A percentile compares a stretch with the other conserved stretches of the same genome.
These are phyloP conservation scores for Lophotriccus pileatus DNA, from an alignment of 2,797 vertebrate genomes.

Conservation along the genomic window DNA sequence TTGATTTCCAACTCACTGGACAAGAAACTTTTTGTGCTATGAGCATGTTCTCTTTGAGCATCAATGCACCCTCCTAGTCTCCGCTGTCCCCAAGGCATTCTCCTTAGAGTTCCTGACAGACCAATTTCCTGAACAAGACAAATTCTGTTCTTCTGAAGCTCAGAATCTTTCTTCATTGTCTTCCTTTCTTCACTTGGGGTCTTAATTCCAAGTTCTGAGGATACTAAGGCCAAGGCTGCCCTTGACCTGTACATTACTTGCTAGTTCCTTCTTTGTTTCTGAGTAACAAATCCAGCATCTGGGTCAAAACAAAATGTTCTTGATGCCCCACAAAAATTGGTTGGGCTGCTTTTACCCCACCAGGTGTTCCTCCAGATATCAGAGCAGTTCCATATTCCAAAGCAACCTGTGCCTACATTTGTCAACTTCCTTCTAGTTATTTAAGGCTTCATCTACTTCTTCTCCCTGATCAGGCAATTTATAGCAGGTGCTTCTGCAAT, in stretches of 20 bases:
- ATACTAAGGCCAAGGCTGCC: neutral
- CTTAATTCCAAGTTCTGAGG: neutral
- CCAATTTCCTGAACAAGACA: neutral
- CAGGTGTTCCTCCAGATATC: neutral
- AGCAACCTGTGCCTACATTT: neutral
- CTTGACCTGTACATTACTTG: neutral
- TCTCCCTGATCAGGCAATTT: neutral
- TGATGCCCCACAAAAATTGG: neutral
- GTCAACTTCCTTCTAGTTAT: neutral
- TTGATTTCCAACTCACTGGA: neutral
- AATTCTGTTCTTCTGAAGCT: neutral
- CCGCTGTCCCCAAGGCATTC: accelerated
- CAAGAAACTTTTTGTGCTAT: neutral
- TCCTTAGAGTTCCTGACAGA: neutral
- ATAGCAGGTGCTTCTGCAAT: neutral
- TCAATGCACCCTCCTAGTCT: neutral
- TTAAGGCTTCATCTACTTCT: neutral
- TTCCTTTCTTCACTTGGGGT: neutral
- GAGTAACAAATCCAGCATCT: neutral
- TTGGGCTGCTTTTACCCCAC: neutral
- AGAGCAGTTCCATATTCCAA: neutral
- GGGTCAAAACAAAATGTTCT: neutral
- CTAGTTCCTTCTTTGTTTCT: neutral
- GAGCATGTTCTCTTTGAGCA: neutral
- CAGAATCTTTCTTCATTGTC: neutral